Percentiles rank a stretch among this genome's conserved stretches.
phyloP scores from a whole-genome alignment of 2,797 vertebrate genomes.

The Loriculus beryllinus region DNA sequence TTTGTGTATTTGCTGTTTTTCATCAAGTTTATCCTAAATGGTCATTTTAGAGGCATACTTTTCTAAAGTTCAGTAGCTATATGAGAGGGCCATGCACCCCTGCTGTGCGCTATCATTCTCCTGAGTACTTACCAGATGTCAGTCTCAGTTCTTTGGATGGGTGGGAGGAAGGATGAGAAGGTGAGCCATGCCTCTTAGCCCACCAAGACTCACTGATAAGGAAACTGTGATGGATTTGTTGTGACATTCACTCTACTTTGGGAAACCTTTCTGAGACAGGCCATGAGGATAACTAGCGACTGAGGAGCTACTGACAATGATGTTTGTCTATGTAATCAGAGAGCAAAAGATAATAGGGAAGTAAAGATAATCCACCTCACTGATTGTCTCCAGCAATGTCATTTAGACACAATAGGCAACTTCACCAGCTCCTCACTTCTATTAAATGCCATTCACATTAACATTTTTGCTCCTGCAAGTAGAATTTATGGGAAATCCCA shows the following conservation, averaged over 20 bases:
- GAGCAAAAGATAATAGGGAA: background rate
- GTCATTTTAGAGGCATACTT: background rate
- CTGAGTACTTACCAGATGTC: background rate
- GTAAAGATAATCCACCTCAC: background rate
- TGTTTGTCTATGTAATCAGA: background rate
- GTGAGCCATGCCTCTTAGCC: background rate
- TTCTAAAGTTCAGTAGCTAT: background rate
- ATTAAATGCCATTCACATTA: background rate
- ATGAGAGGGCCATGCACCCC: background rate
- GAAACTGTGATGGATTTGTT: background rate
- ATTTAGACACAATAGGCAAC: background rate
- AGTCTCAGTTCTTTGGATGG: background rate
- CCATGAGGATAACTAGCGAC: background rate
- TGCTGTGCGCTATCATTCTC: background rate
- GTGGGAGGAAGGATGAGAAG: background rate
- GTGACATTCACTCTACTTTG: background rate
- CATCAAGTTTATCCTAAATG: background rate
- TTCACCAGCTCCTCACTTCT: background rate
- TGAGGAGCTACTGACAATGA: background rate
- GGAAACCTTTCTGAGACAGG: background rate
- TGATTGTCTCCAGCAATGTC: background rate
- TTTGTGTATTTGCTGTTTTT: background rate
- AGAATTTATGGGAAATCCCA: background rate
- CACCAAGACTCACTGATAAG: background rate
- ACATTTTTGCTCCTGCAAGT: background rate